Evolutionary conservation across 2,113 vertebrate species (phyloP), one percentile per base, ranked within the genome.

Genomic region (Danionella cerebrum): DNA sequence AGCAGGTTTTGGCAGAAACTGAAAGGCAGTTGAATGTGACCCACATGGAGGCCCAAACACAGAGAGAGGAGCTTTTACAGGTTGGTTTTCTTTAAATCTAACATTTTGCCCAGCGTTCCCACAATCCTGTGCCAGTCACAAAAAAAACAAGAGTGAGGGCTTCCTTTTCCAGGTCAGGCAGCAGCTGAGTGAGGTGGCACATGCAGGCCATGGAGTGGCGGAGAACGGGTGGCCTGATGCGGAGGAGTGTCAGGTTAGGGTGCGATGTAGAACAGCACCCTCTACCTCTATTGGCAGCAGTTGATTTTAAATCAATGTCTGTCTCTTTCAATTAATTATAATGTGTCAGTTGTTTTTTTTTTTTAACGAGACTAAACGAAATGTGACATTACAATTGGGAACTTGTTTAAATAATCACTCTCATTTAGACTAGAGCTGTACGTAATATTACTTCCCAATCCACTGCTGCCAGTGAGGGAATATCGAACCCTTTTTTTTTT

Each of bases 61-160:
- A 93, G 55, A 93, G 84, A 73, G 80, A 88, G 38, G 95, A 96
- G 74, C 90, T 98, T 12, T 71, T 82, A 27, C 83, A 92, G 94
- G 96, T 98, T 78, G 82, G 65, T 52, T 57, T 3, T 51, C 19
- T 2, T 13, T 52, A 16, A 2, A n/a, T 52, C 25, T 4, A 5
- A 53, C 1, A 2, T 12, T 25, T 31, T 14, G 21, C 1, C 45
- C 29, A 31, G 5, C 9, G 47, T 57, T 69, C 31, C 45, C 4
- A 24, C 33, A n/a, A 57, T 57, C 27, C 10, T 33, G 14, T 33
- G 50, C 14, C 8, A 12, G 18, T 16, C 45, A 25, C 18, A 35
- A 24, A 67, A 24, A 42, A 35, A 19, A 18, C 6, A 63, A n/a
- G 25, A 74, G 80, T 42, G n/a, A 48, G 65, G 65, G 79, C 81